phyloP scores from a whole-genome alignment of 2,113 vertebrate species.

The Choloepus hoffmanni region DNA sequence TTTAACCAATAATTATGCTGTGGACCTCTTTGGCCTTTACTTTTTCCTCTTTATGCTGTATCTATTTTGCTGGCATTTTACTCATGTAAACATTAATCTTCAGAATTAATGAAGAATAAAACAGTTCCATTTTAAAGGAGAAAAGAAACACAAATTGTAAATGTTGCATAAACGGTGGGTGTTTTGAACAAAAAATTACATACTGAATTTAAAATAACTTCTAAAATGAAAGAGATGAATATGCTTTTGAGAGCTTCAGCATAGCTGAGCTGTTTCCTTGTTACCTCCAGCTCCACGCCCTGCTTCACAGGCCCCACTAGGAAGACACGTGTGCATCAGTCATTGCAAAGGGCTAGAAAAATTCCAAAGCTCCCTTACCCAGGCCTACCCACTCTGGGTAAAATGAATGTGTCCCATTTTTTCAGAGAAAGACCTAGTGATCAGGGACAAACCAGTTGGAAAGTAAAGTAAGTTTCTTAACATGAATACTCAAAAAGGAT shows the following conservation, averaged over 20 bases:
- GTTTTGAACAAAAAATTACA: background rate
- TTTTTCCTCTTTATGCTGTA: background rate
- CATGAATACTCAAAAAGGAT: background rate
- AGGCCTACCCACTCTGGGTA: background rate
- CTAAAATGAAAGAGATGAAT: background rate
- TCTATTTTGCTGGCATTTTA: background rate
- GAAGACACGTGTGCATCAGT: background rate
- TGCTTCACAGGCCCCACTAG: background rate
- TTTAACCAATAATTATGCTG: background rate
- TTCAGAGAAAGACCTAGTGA: background rate
- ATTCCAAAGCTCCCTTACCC: background rate
- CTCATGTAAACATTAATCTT: background rate
- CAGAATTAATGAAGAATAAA: background rate
- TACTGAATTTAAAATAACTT: background rate
- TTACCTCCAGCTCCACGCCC: rapidly evolving
- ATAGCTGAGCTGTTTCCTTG: background rate
- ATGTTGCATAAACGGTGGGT: background rate
- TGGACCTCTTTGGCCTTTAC: background rate
- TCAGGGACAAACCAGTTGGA: background rate
- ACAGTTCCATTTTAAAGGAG: background rate
- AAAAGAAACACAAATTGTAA: background rate
- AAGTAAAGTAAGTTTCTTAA: background rate
- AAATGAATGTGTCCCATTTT: background rate
- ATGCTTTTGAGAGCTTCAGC: background rate
- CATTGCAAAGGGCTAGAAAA: background rate